A percentile compares a stretch with the other conserved stretches of the same genome.
Conservation (phyloP, 2,797 vertebrate genomes). For the Simalia tracyae region DNA sequence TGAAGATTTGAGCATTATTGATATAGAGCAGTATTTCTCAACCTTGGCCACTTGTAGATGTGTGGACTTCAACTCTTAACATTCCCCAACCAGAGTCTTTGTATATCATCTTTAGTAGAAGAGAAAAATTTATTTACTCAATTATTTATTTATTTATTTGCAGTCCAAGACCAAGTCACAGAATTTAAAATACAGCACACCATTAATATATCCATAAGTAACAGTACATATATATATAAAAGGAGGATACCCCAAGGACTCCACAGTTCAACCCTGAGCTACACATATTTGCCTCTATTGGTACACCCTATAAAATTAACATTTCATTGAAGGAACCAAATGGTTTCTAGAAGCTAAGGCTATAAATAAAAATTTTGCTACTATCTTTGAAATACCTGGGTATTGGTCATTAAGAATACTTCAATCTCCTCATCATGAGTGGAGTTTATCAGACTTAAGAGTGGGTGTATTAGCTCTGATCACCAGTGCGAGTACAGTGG, state of each 20-base stretch:
- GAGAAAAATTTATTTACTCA: background rate
- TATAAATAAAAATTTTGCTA: background rate
- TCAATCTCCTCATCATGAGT: background rate
- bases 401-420: background rate
- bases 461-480: background rate
- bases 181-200: background rate
- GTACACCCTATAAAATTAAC: background rate
- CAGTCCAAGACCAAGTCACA: background rate
- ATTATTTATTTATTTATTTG: background rate
- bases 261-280: too few species aligned
- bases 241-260: too few species aligned
- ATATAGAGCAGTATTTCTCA: slow-evolving; percentile 31
- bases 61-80: too few species aligned
- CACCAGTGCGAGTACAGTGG: background rate
- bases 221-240: slow-evolving; percentile 5
- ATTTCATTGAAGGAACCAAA: background rate
- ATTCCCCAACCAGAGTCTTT: background rate
- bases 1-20: slow-evolving; percentile 73
- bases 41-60: too few species aligned
- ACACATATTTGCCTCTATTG: too few species aligned
- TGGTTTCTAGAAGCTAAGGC: background rate
- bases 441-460: background rate
- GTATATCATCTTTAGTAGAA: background rate
- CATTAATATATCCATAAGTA: background rate
- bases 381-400: background rate